These are phyloP conservation scores for Apodemus speciosus DNA, from an alignment of 2,113 vertebrate species.

Conservation along the genomic window DNA sequence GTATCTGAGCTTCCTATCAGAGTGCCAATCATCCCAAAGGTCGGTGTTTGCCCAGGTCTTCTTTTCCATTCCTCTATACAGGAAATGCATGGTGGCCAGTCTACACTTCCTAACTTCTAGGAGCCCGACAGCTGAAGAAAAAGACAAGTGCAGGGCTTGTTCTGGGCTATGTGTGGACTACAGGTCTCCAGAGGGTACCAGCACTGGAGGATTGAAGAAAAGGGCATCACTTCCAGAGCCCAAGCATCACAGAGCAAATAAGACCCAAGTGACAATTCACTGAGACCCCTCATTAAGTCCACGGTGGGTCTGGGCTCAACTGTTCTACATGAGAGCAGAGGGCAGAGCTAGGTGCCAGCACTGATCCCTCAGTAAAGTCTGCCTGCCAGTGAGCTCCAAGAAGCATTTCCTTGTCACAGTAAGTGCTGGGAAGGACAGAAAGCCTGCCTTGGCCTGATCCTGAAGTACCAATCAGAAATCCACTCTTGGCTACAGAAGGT, in stretches of 20 bases:
- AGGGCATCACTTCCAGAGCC: not conserved
- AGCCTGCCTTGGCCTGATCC: not conserved
- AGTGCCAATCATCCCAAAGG: not conserved
- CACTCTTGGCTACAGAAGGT: not conserved
- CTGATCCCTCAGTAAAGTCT: accelerated
- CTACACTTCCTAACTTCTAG: not conserved
- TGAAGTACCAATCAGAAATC: not conserved
- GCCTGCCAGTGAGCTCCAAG: accelerated
- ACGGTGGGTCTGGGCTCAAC: not conserved
- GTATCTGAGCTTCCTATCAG: not conserved
- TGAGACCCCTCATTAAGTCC: not conserved
- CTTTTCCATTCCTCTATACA: not conserved
- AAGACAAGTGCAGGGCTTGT: no score
- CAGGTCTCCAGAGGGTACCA: no score
- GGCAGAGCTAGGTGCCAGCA: not conserved
- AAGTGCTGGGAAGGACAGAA: accelerated
- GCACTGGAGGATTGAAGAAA: no score
- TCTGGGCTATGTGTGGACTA: not conserved
- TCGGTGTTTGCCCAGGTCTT: not conserved
- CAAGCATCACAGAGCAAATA: not conserved
- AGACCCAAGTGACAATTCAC: not conserved
- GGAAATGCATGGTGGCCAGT: not conserved
- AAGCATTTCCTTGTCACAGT: accelerated
- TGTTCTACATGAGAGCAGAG: not conserved
- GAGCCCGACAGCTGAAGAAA: not conserved